These are phyloP conservation scores for Rhinogobius similis DNA, from an alignment of 2,113 vertebrate species.

Conservation along the genomic window DNA sequence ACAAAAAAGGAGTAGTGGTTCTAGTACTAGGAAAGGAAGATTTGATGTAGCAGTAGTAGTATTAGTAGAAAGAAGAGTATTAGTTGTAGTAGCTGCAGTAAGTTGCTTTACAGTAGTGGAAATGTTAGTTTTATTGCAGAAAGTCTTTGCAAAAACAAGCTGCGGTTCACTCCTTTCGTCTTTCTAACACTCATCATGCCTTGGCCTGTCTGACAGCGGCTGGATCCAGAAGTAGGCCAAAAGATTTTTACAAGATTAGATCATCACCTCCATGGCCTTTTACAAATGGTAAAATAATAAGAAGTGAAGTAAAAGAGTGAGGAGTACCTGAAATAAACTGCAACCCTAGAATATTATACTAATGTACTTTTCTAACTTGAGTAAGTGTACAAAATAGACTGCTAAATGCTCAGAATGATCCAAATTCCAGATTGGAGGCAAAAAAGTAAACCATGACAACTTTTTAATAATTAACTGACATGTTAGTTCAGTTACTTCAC, in stretches of 20 bases:
- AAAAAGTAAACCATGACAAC: no score
- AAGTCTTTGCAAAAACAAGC: not conserved
- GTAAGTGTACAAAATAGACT: not conserved
- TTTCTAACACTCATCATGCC: conserved; percentile 26
- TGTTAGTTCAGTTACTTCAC: no score
- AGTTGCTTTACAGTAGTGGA: not conserved
- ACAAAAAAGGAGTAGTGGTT: not conserved
- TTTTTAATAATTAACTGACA: no score
- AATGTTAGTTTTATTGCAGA: not conserved
- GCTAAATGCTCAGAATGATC: no score
- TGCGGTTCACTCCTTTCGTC: not conserved
- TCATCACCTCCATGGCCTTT: conserved; percentile 47
- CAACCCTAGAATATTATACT: not conserved
- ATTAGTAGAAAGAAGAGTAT: not conserved
- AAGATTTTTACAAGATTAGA: conserved; percentile 68
- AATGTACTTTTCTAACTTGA: not conserved
- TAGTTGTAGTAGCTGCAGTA: not conserved
- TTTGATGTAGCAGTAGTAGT: not conserved
- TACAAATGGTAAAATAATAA: conserved; percentile 55
- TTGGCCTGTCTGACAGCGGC: conserved; percentile 17
- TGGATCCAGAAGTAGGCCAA: conserved; percentile 43
- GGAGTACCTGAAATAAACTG: conserved; percentile 1
- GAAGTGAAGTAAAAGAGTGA: conserved; percentile 33
- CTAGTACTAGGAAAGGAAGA: not conserved
- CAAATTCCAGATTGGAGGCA: no score